Conservation (phyloP, 2,888 invertebrate genomes). For the Lapara coniferarum region DNA sequence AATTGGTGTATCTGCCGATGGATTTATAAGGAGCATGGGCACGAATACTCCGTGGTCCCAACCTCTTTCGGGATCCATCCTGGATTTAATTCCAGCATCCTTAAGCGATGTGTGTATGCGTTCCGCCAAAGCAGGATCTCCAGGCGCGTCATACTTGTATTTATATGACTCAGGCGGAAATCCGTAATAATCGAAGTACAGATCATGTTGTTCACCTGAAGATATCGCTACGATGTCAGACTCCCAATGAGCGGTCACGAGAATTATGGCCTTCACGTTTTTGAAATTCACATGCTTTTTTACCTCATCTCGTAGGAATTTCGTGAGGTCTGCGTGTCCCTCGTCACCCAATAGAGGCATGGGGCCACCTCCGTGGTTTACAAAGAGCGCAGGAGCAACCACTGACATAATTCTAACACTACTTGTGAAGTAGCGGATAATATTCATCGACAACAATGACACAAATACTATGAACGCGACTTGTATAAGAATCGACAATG, state of each 20-base stretch:
- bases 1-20: slow-evolving; percentile 71
- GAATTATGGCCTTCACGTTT: slow-evolving; percentile 69
- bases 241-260: slow-evolving; percentile 79
- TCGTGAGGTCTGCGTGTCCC: slow-evolving; percentile 67
- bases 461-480: slow-evolving; percentile 72
- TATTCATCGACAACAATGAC: slow-evolving; percentile 75
- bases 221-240: slow-evolving; percentile 71
- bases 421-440: slow-evolving; percentile 66
- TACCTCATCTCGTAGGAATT: slow-evolving; percentile 67
- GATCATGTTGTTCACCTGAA: slow-evolving; percentile 66
- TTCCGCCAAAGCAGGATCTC: slow-evolving; percentile 66
- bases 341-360: slow-evolving; percentile 72
- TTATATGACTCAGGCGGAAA: slow-evolving; percentile 75
- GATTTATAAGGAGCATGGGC: slow-evolving; percentile 77
- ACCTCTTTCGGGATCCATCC: slow-evolving; percentile 68
- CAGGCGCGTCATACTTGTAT: slow-evolving; percentile 74
- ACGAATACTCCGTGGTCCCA: slow-evolving; percentile 81
- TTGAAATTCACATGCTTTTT: slow-evolving; percentile 69
- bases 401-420: slow-evolving; percentile 63
- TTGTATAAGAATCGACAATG: slow-evolving; percentile 68
- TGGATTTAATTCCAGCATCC: slow-evolving; percentile 64
- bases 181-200: slow-evolving; percentile 78
- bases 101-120: slow-evolving; percentile 61
- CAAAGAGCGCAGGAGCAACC: slow-evolving; percentile 74
- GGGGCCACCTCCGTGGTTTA: slow-evolving; percentile 78